phyloP scores from a whole-genome alignment of 2,797 vertebrate species.

The Halcyon leucocephala region DNA sequence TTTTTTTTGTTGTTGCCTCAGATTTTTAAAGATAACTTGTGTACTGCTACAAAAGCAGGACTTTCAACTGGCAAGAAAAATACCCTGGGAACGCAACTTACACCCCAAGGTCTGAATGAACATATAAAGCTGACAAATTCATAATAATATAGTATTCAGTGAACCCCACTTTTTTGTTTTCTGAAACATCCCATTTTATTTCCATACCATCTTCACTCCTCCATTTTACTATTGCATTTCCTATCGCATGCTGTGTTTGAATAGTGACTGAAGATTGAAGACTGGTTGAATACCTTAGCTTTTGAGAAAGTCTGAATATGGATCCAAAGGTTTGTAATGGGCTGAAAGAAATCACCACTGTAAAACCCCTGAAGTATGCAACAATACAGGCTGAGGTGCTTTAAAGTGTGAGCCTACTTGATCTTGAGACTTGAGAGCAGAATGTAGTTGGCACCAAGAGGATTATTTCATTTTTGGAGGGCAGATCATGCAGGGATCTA shows the following conservation, averaged over 20 bases:
- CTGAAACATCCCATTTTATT: background rate
- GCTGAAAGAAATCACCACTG: background rate
- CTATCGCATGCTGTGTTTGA: background rate
- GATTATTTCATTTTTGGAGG: conserved; percentile 37
- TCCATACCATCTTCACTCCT: background rate
- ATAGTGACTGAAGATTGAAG: background rate
- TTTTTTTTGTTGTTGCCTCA: background rate
- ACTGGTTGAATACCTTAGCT: background rate
- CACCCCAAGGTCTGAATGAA: background rate
- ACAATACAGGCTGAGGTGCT: background rate
- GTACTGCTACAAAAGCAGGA: background rate
- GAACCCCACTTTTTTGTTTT: background rate
- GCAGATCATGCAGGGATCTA: background rate
- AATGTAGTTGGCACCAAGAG: background rate
- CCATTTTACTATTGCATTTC: background rate
- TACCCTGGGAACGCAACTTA: rapidly evolving
- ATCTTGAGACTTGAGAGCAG: background rate
- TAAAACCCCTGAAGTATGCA: background rate
- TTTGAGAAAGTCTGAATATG: background rate
- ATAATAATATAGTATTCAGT: background rate
- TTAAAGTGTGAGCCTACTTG: background rate
- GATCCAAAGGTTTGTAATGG: background rate
- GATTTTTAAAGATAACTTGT: background rate
- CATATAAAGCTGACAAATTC: background rate
- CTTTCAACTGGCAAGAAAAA: background rate